Evolutionary conservation across 2,113 vertebrate genomes (phyloP).

Genomic region (Tympanuchus pallidicinctus): DNA sequence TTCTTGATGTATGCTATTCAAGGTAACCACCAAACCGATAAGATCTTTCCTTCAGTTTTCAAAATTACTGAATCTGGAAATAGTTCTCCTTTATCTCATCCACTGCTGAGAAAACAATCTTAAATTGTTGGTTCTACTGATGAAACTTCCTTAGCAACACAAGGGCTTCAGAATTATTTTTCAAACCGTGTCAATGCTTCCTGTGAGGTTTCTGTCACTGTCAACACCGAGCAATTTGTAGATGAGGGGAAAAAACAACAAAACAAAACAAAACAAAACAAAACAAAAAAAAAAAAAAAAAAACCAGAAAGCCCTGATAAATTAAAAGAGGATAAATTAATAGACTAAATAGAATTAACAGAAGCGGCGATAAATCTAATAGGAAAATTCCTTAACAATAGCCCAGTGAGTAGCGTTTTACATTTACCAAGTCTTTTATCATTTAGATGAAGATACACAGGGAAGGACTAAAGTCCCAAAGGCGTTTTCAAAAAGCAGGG

Average conservation of each 20-base stretch:
- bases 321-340: constrained; percentile 36
- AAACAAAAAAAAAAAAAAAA: neutral
- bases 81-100: constrained; percentile 70
- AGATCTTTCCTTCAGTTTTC: constrained; percentile 68
- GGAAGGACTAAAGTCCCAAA: neutral
- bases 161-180: constrained; percentile 68
- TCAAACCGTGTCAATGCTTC: constrained; percentile 64
- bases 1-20: constrained; percentile 38
- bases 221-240: neutral
- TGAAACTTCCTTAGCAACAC: constrained; percentile 73
- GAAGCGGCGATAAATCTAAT: constrained; percentile 29
- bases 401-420: neutral
- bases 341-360: constrained; percentile 47
- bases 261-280: neutral
- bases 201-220: constrained; percentile 67
- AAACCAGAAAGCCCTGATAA: constrained; percentile 22
- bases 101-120: constrained; percentile 69
- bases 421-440: constrained; percentile 7
- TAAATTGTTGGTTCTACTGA: constrained; percentile 54
- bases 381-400: neutral
- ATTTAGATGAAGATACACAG: neutral
- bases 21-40: constrained; percentile 59
- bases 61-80: constrained; percentile 71
- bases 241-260: neutral
- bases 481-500: neutral